Base-by-base conservation (phyloP, 2,888 invertebrate genomes). In the Andrena praecox region DNA sequence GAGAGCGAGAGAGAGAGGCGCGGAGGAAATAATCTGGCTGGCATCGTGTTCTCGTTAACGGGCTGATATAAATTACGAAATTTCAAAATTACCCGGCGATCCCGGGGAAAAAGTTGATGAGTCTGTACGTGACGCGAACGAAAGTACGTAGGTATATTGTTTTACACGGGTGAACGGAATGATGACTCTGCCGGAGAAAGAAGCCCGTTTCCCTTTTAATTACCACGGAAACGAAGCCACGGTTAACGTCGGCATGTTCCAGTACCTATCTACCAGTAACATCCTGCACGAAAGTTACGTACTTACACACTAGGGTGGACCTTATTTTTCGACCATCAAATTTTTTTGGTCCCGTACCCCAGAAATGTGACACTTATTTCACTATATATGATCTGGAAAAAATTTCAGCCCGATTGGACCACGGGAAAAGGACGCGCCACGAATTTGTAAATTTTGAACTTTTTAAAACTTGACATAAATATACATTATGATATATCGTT, bases 41-140 rank as follows among this genome's bases (percentile, higher is more conserved):
- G 33, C 64, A 78, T 68, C 71, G 64, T 68, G 77, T 80, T 67
- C 82, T 80, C 80, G 72, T 82, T 82, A 80, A 75, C 63, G 70
- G 50, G 10, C 1, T 24, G 80, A 80, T 50, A 82, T 80, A 75
- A 82, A 82, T 82, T 71, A 67, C 75, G 67, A 71, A 67, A 75
- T 75, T 67, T 52, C 54, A 50, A 71, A 82, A 80, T 71, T 68
- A 63, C 68, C 31, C 16, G 56, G 7, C 69, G 56, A 54, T 62
- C 64, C 68, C 20, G 8, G 31, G 63, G 54, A 77, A 83, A 77
- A 73, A 75, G 64, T 76, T 72, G 71, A 80, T 52, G 82, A 52
- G 48, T 29, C 8, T 62, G 64, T 31, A 35, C 75, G 74, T 70
- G 77, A 81, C 54, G 27, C 52, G 75, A 12, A 74, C 64, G 85